Evolutionary conservation across 2,113 vertebrate species (phyloP).

Genomic region (Miniopterus natalensis): DNA sequence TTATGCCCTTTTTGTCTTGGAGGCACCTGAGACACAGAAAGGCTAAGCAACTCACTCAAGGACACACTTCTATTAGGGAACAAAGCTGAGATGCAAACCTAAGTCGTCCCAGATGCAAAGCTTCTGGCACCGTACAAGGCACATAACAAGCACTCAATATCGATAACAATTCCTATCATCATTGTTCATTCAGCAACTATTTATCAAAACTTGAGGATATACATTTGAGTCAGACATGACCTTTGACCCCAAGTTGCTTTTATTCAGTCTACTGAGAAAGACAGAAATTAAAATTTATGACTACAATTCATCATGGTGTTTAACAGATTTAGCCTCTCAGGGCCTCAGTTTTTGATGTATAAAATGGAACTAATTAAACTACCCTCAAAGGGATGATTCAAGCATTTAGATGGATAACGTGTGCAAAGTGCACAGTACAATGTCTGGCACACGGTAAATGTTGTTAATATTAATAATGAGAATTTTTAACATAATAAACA

Average conservation of each 20-base stretch:
- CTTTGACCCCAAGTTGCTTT: not conserved
- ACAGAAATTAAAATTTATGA: conserved; percentile 1
- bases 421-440: not conserved
- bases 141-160: not conserved
- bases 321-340: not conserved
- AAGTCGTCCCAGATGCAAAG: not conserved
- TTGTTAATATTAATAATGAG: not conserved
- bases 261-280: not conserved
- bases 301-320: not conserved
- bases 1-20: not conserved
- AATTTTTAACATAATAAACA: not conserved
- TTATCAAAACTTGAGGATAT: not conserved
- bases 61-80: not conserved
- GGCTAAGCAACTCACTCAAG: not conserved
- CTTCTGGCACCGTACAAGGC: not conserved
- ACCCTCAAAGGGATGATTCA: not conserved
- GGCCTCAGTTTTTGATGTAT: not conserved
- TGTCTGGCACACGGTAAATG: not conserved
- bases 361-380: conserved; percentile 39
- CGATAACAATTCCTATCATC: not conserved
- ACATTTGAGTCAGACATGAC: not conserved
- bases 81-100: not conserved
- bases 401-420: not conserved
- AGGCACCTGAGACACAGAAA: not conserved
- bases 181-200: not conserved